phyloP scores from a whole-genome alignment of 1,140 invertebrate species.

The Hycleus phaleratus region DNA sequence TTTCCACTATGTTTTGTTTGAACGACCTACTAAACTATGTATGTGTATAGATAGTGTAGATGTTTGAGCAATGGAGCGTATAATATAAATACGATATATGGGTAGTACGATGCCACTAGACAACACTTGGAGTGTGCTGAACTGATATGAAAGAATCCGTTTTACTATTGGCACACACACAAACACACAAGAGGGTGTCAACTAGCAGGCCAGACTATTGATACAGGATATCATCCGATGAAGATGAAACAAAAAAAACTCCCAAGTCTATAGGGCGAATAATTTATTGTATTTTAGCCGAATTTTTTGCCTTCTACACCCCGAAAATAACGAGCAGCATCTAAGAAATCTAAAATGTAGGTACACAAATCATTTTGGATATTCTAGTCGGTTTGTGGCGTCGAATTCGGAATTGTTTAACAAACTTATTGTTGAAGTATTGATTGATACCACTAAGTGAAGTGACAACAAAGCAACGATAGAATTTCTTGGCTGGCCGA shows the following conservation, averaged over 20 bases:
- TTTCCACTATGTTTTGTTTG: too few species aligned
- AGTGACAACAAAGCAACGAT: conserved; percentile 27
- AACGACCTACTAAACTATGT: too few species aligned
- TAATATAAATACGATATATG: conserved; percentile 13
- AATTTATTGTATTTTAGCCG: too few species aligned
- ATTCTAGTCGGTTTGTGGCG: too few species aligned
- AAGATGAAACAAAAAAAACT: too few species aligned
- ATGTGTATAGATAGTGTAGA: background rate
- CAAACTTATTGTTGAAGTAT: conserved; percentile 18
- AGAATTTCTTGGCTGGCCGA: conserved; percentile 23
- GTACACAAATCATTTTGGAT: too few species aligned
- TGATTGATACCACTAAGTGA: conserved; percentile 26
- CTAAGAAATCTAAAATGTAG: too few species aligned
- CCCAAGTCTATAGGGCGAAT: too few species aligned
- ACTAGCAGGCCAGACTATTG: conserved; percentile 2
- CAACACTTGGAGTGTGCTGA: conserved; percentile 12
- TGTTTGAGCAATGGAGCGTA: conserved; percentile 10
- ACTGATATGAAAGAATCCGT: conserved; percentile 11
- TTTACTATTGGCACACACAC: background rate
- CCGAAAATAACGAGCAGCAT: too few species aligned
- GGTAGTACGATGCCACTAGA: conserved; percentile 5
- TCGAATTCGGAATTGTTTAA: conserved; percentile 11
- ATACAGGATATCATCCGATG: background rate
- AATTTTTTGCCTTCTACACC: too few species aligned
- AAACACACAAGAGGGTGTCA: background rate